Percentiles rank a stretch among this genome's conserved stretches.
These are phyloP conservation scores for Athalia circularis DNA, from an alignment of 2,888 invertebrate species.

Conservation along the genomic window DNA sequence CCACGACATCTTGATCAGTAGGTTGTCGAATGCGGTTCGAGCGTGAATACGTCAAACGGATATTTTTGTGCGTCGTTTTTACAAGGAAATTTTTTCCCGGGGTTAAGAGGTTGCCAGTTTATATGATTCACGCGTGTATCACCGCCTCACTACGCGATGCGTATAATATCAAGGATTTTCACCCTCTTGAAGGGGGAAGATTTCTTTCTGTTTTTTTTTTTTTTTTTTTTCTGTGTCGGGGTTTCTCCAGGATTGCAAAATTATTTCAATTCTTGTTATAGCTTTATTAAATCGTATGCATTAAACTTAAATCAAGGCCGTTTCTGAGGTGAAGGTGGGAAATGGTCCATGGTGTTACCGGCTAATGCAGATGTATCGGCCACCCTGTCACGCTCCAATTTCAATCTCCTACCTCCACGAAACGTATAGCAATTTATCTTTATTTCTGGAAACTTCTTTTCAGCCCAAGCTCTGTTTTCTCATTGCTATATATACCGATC, in stretches of 20 bases:
- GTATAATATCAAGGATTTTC: conserved; percentile 13
- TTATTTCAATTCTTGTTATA: not conserved
- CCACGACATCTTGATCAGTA: not conserved
- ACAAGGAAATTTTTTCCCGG: conserved; percentile 1
- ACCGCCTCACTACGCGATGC: not conserved
- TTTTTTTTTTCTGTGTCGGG: not conserved
- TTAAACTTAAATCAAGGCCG: not conserved
- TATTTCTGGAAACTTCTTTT: conserved; percentile 50
- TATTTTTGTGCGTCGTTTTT: conserved; percentile 1
- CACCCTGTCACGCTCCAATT: conserved; percentile 47
- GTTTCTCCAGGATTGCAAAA: not conserved
- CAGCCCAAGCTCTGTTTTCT: conserved; percentile 33
- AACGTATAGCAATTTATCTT: conserved; percentile 59
- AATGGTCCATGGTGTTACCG: conserved; percentile 10
- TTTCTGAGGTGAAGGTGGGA: not conserved
- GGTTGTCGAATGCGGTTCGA: conserved; percentile 12
- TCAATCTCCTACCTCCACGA: conserved; percentile 57
- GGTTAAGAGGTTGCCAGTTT: conserved; percentile 33
- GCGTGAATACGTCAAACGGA: not conserved
- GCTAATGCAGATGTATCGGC: conserved; percentile 56
- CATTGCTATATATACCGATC: conserved; percentile 31
- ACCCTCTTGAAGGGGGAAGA: not conserved
- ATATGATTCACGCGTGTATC: conserved; percentile 17
- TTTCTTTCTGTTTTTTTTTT: not conserved
- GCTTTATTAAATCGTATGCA: conserved; percentile 1